phyloP scores from a whole-genome alignment of 2,113 vertebrate species.

The Rallus limicola region DNA sequence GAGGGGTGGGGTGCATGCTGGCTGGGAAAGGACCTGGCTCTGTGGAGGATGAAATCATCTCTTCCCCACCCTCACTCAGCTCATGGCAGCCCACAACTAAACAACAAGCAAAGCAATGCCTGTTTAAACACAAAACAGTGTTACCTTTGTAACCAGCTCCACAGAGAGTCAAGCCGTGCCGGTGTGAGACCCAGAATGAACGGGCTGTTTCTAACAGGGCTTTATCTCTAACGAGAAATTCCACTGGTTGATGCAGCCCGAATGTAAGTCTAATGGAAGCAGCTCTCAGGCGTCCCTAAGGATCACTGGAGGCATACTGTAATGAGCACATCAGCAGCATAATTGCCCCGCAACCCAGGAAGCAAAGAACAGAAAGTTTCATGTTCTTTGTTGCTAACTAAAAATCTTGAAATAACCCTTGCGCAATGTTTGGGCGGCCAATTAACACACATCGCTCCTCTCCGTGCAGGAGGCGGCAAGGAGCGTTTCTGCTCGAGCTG shows the following conservation, averaged over 20 bases:
- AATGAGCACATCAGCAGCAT: background rate
- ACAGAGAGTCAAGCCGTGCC: background rate
- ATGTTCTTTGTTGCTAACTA: background rate
- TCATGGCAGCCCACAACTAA: background rate
- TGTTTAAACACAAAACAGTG: background rate
- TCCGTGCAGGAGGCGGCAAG: background rate
- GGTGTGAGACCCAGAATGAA: background rate
- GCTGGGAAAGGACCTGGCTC: constrained; percentile 10
- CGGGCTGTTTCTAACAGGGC: background rate
- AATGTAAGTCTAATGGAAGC: background rate
- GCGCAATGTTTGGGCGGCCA: background rate
- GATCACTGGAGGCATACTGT: constrained; percentile 23
- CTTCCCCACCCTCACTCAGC: constrained; percentile 43
- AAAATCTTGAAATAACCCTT: constrained; percentile 35
- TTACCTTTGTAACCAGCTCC: background rate
- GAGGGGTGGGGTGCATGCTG: background rate
- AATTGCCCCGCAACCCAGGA: background rate
- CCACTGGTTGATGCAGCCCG: background rate
- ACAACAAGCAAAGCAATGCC: background rate
- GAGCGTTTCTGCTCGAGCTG: background rate
- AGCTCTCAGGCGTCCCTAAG: background rate
- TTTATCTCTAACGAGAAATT: background rate
- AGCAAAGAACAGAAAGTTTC: constrained; percentile 7
- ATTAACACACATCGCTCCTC: background rate
- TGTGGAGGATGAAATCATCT: constrained; percentile 32